Evolutionary conservation across 2,113 vertebrate genomes (phyloP).

Genomic region (Tupaia chinensis): DNA sequence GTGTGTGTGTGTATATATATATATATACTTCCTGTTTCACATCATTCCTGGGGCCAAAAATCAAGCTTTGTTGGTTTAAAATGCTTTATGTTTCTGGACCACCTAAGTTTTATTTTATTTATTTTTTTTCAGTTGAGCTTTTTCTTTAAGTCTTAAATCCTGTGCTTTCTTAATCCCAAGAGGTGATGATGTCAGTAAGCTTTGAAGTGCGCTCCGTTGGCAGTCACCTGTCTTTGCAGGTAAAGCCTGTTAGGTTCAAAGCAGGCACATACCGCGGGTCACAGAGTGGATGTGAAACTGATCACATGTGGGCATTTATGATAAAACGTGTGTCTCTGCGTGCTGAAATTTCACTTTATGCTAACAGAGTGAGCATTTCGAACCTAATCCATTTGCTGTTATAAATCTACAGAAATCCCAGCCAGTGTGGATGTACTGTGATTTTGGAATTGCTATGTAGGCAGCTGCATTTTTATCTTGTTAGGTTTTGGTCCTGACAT

Average conservation of each 20-base stretch:
- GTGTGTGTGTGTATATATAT: too few relatives aligned
- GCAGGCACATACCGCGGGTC: fast-evolving
- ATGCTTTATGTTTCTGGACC: background rate
- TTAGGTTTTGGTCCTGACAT: background rate
- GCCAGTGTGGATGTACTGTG: background rate
- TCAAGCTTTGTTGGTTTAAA: background rate
- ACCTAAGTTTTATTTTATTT: too few relatives aligned
- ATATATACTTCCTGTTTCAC: background rate
- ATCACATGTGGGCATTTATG: background rate
- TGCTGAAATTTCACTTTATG: background rate
- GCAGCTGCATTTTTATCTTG: background rate
- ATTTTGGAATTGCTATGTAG: background rate
- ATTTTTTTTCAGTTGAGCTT: too few relatives aligned
- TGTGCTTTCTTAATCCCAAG: background rate
- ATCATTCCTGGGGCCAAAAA: background rate
- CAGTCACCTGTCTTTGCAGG: background rate
- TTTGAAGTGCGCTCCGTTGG: fast-evolving
- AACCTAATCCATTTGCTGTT: background rate
- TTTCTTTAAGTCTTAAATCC: background rate
- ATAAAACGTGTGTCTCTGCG: fast-evolving
- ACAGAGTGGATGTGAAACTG: background rate
- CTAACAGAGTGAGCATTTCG: background rate
- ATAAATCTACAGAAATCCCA: background rate
- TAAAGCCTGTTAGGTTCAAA: background rate
- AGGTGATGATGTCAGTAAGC: fast-evolving